Conservation (phyloP, 2,113 vertebrate genomes). For the Sylvilagus bachmani region DNA sequence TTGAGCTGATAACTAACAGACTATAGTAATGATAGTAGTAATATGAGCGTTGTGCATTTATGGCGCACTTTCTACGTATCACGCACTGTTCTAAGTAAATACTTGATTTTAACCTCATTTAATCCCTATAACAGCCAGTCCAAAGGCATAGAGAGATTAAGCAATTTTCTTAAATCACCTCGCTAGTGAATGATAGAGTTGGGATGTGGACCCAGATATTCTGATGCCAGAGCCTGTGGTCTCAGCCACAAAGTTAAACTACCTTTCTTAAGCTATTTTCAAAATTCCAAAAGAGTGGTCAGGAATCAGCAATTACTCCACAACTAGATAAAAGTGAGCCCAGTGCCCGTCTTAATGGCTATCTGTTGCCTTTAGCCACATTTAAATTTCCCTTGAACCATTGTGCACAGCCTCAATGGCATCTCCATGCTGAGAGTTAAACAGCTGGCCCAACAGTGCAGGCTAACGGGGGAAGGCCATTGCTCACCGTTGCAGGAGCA, state of each 20-base stretch:
- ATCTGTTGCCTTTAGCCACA: neutral
- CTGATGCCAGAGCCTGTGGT: neutral
- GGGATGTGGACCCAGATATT: neutral
- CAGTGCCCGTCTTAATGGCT: neutral
- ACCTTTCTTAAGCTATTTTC: conserved; percentile 14
- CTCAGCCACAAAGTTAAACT: neutral
- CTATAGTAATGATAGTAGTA: neutral
- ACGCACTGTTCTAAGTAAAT: neutral
- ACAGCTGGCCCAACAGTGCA: neutral
- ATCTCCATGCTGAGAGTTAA: neutral
- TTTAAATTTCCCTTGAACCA: neutral
- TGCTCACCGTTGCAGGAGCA: conserved; percentile 95
- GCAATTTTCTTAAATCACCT: neutral
- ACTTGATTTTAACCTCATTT: neutral
- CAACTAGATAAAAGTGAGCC: neutral
- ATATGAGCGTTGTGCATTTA: neutral
- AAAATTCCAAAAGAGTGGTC: neutral
- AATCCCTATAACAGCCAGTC: neutral
- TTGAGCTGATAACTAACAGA: neutral
- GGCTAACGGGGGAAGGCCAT: neutral
- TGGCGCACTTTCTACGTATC: neutral
- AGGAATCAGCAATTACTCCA: neutral
- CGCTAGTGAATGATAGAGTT: neutral
- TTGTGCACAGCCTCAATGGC: neutral
- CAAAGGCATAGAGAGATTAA: neutral